A percentile compares a stretch with the other conserved stretches of the same genome.
Conservation (phyloP, 2,797 vertebrate genomes). For the Coreius guichenoti region DNA sequence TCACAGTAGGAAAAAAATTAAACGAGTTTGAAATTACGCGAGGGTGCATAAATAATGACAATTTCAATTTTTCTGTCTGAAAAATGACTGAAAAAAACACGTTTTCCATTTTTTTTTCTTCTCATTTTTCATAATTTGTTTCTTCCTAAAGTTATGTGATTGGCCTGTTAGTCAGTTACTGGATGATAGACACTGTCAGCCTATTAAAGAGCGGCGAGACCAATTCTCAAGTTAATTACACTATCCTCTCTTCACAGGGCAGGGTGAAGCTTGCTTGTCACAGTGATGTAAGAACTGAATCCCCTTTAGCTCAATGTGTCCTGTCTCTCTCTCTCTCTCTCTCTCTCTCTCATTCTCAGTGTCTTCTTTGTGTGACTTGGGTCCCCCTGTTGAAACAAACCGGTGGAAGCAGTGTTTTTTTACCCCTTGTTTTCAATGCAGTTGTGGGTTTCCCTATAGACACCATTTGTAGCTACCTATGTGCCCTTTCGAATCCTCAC, state of each 20-base stretch:
- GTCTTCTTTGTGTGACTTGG: conserved; percentile 63
- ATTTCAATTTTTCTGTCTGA: background rate
- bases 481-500: conserved; percentile 6
- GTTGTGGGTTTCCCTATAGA: conserved; percentile 34
- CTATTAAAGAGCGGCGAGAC: conserved; percentile 64
- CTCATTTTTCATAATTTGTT: background rate
- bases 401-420: conserved; percentile 66
- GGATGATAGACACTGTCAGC: conserved; percentile 45
- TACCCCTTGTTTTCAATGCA: conserved; percentile 59
- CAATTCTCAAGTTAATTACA: conserved; percentile 77
- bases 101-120: background rate
- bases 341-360: conserved; percentile 69
- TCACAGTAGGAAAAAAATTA: background rate
- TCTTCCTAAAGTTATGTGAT: conserved; percentile 27
- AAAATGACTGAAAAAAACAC: background rate
- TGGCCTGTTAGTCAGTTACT: conserved; percentile 34
- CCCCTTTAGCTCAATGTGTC: conserved; percentile 83
- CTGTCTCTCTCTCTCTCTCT: conserved; percentile 71
- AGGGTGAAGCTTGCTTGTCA: conserved; percentile 99
- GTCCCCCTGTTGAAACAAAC: conserved; percentile 72
- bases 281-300: conserved; percentile 96
- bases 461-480: conserved; percentile 21
- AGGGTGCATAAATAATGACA: background rate
- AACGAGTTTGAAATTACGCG: background rate
- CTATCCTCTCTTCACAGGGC: conserved; percentile 94